These are phyloP conservation scores for Erpornis zantholeuca DNA, from an alignment of 2,113 vertebrate species.

Conservation along the genomic window DNA sequence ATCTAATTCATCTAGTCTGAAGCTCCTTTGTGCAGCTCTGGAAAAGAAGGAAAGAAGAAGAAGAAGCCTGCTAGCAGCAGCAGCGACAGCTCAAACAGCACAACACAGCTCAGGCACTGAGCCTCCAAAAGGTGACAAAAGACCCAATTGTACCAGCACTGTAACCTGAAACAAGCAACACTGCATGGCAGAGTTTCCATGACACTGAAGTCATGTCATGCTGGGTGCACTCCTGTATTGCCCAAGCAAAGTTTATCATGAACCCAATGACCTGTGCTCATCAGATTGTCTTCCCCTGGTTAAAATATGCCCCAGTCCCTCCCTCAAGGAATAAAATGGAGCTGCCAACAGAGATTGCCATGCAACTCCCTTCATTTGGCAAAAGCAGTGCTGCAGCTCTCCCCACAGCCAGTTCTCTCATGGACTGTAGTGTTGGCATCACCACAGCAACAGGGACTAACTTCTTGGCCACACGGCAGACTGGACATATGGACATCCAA, in stretches of 20 bases:
- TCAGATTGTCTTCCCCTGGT: not conserved
- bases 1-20: not conserved
- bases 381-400: not conserved
- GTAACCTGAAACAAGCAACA: not conserved
- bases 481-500: not conserved
- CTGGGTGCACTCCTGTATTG: not conserved
- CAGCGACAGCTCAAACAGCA: not conserved
- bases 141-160: too few species aligned
- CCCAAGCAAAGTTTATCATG: not conserved
- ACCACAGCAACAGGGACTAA: not conserved
- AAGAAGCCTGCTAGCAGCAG: not conserved
- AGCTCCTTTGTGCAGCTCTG: not conserved
- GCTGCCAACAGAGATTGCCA: not conserved
- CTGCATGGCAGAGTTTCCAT: not conserved
- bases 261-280: not conserved
- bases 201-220: not conserved
- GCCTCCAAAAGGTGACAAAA: rapidly evolving
- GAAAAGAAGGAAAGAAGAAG: not conserved
- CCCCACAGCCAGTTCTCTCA: too few species aligned
- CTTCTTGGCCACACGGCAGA: not conserved
- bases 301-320: not conserved
- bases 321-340: not conserved
- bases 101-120: not conserved
- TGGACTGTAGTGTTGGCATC: not conserved
- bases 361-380: rapidly evolving